Evolutionary conservation across 2,797 vertebrate genomes (phyloP).

Genomic region (Phyllotis vaccarum): DNA sequence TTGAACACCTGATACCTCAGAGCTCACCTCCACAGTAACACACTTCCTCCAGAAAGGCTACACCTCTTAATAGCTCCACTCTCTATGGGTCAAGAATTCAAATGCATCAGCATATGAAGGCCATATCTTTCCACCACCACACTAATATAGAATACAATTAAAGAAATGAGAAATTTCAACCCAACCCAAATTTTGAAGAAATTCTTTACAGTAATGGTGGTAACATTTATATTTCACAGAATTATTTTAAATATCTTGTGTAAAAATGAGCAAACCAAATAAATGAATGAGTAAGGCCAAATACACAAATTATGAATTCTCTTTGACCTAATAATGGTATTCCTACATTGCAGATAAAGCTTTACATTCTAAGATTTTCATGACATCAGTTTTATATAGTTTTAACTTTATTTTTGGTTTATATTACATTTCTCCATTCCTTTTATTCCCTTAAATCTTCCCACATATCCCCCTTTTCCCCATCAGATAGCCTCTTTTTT

Average conservation of each 20-base stretch:
- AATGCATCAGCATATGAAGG: too few relatives aligned
- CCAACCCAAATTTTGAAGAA: not conserved
- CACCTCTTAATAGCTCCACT: too few relatives aligned
- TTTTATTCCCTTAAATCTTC: not conserved
- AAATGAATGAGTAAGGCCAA: too few relatives aligned
- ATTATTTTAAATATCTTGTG: not conserved
- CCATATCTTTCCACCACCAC: too few relatives aligned
- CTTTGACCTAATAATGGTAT: not conserved
- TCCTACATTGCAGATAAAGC: not conserved
- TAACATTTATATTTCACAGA: not conserved
- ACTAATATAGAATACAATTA: too few relatives aligned
- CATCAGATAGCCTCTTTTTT: not conserved
- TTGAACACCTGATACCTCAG: too few relatives aligned
- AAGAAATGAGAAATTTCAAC: not conserved
- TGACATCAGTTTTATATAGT: not conserved
- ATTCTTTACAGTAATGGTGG: not conserved
- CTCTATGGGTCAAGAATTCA: too few relatives aligned
- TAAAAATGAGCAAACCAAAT: not conserved
- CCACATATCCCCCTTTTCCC: not conserved
- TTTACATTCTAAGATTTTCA: conserved; percentile 8
- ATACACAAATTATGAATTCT: not conserved
- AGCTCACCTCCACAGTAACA: too few relatives aligned
- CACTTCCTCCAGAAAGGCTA: too few relatives aligned
- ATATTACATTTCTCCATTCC: not conserved
- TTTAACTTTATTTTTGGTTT: not conserved